Conservation (phyloP, 2,888 invertebrate genomes). For the Hartigia nigra region DNA sequence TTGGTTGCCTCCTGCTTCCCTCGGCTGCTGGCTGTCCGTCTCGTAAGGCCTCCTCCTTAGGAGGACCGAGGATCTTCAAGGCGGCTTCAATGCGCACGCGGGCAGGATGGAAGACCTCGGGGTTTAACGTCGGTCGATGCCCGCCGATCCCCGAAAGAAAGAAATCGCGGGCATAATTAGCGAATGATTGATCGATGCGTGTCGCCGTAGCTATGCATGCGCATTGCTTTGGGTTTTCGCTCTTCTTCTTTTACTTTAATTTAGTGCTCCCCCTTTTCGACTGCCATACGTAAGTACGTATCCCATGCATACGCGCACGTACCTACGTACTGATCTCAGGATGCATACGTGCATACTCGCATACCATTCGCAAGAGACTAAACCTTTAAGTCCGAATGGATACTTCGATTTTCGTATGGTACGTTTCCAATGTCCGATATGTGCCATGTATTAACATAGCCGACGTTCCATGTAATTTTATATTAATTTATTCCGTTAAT, state of each 20-base stretch:
- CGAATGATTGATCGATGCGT: conserved; percentile 65
- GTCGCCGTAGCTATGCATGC: conserved; percentile 59
- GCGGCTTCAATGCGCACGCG: neutral
- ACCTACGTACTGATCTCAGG: conserved; percentile 27
- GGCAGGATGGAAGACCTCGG: conserved; percentile 1
- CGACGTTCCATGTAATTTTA: conserved; percentile 23
- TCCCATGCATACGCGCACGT: conserved; percentile 25
- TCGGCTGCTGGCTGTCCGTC: conserved; percentile 13
- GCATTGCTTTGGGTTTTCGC: conserved; percentile 46
- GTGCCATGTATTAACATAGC: neutral
- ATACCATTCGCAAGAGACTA: conserved; percentile 15
- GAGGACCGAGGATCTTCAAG: neutral
- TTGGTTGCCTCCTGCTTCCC: conserved; percentile 31
- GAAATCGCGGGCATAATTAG: conserved; percentile 64
- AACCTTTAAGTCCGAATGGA: neutral
- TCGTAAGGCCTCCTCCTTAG: conserved; percentile 7
- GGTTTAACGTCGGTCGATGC: conserved; percentile 44
- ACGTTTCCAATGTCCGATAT: neutral
- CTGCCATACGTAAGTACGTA: conserved; percentile 38
- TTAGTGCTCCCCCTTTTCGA: conserved; percentile 48
- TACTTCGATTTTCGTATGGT: neutral
- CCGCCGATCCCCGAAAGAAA: conserved; percentile 55
- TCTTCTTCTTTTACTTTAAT: conserved; percentile 58
- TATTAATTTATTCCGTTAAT: conserved; percentile 38
- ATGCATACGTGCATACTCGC: conserved; percentile 22